Base-by-base conservation (phyloP, 2,113 vertebrate species). In the Poeciliopsis turrubarensis region DNA sequence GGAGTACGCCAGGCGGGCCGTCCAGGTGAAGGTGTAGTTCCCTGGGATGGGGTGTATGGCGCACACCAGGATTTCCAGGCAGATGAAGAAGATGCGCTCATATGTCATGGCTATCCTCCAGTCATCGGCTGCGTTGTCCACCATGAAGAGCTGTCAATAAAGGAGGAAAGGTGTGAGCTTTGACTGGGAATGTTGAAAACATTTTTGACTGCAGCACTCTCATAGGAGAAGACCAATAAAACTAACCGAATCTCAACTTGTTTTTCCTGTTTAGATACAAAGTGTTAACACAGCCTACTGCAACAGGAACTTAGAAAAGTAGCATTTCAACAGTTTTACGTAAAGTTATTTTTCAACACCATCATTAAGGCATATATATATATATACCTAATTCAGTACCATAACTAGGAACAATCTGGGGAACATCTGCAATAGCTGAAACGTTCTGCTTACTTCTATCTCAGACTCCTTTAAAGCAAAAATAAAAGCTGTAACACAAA, bases 71-170 rank as follows among this genome's bases (percentile, higher is more conserved):
- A 99, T 98, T 95, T 99, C 98, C 95, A 99, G 94, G 94, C 97
- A 98, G 93, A 99, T 97, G 95, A 98, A 98, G 94, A 99, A 99
- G 94, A 99, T 99, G 93, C 97, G 96, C 92, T 99, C 97, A 54
- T 98, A 98, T 85, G 98, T 99, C 98, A 99, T 99, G 95, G 97
- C 97, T 97, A 99, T 99, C 95, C 98, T 97, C 98, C 98, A 99
- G 95, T 99, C 98, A 91, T 99, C 98, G 51, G 98, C 98, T 84
- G 96, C 98, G 75, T 99, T 99, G 96, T 99, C 98, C 95, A 99
- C 97, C 97, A 99, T 99, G 93, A 99, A 99, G 87, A 99, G 95
- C 98, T 99, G 96, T 93, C 17, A n/a, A 57, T 57, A 57, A 57
- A 57, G 51, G 94, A 93, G 89, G 82, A 74, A 60, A 82, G 75